phyloP scores from a whole-genome alignment of 2,888 invertebrate species.

The Strigamia crassipes region DNA sequence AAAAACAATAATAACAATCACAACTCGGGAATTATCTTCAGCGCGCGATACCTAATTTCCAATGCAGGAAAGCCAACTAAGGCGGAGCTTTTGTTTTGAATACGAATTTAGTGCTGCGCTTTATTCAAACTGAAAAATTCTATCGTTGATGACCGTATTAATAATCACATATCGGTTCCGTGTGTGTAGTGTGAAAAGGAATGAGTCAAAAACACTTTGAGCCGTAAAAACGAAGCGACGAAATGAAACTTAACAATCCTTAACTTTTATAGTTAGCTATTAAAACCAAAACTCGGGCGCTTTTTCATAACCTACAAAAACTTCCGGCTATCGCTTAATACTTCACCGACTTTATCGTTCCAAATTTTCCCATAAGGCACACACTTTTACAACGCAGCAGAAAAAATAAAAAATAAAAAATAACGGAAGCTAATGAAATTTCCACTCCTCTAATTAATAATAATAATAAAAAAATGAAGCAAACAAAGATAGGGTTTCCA shows the following conservation, averaged over 20 bases:
- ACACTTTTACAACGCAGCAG: not conserved
- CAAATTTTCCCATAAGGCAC: not conserved
- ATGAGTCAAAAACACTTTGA: constrained; percentile 2
- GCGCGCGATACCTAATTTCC: not conserved
- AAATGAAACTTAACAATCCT: constrained; percentile 38
- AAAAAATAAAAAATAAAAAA: too few relatives aligned
- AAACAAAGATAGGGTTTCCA: constrained; percentile 24
- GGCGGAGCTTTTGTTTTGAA: constrained; percentile 28
- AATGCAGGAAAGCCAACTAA: not conserved
- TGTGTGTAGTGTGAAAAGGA: not conserved
- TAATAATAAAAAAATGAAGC: not conserved
- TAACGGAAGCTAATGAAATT: constrained; percentile 29
- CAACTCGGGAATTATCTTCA: not conserved
- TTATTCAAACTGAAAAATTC: not conserved
- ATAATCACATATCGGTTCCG: constrained; percentile 11
- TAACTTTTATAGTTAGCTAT: constrained; percentile 40
- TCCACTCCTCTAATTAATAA: constrained; percentile 23
- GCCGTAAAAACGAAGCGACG: constrained; percentile 26
- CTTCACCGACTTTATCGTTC: constrained; percentile 24
- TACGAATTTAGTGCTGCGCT: not conserved
- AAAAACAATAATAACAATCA: not conserved
- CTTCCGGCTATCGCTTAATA: constrained; percentile 37
- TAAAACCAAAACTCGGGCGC: not conserved
- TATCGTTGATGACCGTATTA: constrained; percentile 9
- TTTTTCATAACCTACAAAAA: constrained; percentile 36